These are phyloP conservation scores for Morelia viridis DNA, from an alignment of 2,797 vertebrate species.

Conservation along the genomic window DNA sequence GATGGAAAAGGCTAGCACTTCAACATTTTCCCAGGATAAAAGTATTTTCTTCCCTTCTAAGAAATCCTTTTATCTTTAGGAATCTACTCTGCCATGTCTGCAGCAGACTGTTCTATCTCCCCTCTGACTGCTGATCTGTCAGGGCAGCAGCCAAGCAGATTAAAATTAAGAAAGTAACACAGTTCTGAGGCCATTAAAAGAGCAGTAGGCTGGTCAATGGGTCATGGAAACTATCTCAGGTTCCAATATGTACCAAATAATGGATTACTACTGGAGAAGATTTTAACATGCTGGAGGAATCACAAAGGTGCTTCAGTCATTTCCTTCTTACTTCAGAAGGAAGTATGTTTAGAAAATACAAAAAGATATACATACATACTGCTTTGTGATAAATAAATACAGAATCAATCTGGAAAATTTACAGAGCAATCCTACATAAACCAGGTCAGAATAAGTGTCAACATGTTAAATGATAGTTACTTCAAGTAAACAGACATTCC, in stretches of 20 bases:
- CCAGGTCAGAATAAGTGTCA: not conserved
- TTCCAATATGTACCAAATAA: slow-evolving; percentile 31
- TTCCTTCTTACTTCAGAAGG: not conserved
- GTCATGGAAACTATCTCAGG: not conserved
- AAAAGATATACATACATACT: not conserved
- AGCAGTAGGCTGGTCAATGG: not conserved
- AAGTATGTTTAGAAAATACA: not conserved
- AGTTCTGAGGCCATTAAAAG: not conserved
- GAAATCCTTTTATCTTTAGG: slow-evolving; percentile 6
- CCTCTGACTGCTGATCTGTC: slow-evolving; percentile 9
- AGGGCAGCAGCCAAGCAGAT: not conserved
- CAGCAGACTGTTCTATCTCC: slow-evolving; percentile 27
- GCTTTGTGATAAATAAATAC: not conserved
- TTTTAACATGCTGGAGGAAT: not conserved
- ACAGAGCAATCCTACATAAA: not conserved
- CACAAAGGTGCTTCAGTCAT: not conserved
- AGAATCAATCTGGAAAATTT: not conserved
- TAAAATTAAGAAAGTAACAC: slow-evolving; percentile 4
- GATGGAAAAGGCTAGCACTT: not conserved
- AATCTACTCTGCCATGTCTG: slow-evolving; percentile 37
- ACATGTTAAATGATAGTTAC: not conserved
- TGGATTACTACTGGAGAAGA: not conserved
- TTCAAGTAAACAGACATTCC: not conserved
- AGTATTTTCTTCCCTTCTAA: not conserved
- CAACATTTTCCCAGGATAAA: slow-evolving; percentile 23